Conservation (phyloP, 2,113 vertebrate genomes). For the Strix aluco region DNA sequence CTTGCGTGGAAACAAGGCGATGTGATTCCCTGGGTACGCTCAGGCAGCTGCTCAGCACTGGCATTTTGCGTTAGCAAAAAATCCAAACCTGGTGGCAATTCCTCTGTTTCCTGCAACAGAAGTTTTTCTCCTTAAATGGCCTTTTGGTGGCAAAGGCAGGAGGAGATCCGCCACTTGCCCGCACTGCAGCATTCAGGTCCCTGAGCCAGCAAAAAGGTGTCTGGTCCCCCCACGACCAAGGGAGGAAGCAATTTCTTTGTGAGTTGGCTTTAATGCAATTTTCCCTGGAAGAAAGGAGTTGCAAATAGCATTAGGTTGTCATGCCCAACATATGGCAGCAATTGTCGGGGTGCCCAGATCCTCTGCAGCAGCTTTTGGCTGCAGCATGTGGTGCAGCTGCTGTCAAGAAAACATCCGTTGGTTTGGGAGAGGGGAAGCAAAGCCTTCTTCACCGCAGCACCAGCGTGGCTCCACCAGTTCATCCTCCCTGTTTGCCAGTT, state of each 20-base stretch:
- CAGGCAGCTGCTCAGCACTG: not conserved
- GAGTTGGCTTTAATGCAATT: not conserved
- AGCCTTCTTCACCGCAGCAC: not conserved
- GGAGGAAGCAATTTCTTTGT: not conserved
- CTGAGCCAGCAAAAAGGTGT: not conserved
- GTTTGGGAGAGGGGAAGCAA: not conserved
- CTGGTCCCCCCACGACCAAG: fast-evolving
- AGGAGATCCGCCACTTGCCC: not conserved
- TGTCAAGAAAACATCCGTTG: not conserved
- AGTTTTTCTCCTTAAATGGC: not conserved
- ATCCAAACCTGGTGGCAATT: not conserved
- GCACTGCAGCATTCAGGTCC: not conserved
- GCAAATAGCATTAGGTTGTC: conserved; percentile 14
- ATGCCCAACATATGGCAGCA: not conserved
- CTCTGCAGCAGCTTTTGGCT: not conserved
- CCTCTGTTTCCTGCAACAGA: not conserved
- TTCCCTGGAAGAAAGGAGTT: not conserved
- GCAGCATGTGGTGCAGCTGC: not conserved
- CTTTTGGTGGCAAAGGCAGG: not conserved
- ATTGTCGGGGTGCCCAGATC: not conserved
- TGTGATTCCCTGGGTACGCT: fast-evolving
- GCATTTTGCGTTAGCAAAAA: not conserved
- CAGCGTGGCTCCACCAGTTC: not conserved
- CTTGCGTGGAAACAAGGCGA: not conserved
- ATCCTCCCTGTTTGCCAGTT: not conserved